These are phyloP conservation scores for Alcedo quadribrachys DNA, from an alignment of 2,797 vertebrate genomes.

Conservation along the genomic window DNA sequence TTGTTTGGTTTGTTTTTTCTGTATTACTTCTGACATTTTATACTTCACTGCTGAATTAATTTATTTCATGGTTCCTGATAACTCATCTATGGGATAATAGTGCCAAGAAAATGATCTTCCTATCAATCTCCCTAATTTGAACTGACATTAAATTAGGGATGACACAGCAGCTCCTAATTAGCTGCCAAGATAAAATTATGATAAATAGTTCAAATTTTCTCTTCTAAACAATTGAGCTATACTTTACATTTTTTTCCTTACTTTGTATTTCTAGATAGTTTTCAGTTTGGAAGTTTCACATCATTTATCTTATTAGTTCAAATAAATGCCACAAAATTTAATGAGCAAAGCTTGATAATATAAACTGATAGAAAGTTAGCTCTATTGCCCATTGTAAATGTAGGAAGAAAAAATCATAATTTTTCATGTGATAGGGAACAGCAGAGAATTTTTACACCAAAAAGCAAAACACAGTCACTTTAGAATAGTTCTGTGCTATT, in stretches of 20 bases:
- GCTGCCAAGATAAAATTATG: constrained; percentile 33
- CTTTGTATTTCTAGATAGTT: neutral
- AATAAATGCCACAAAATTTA: constrained; percentile 34
- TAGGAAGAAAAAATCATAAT: neutral
- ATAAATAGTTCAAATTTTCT: neutral
- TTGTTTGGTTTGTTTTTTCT: neutral
- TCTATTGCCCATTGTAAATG: neutral
- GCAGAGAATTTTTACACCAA: constrained; percentile 12
- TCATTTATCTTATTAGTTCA: constrained; percentile 25
- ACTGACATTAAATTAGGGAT: neutral
- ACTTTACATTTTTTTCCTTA: constrained; percentile 5
- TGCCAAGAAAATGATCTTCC: neutral
- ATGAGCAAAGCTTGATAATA: constrained; percentile 4
- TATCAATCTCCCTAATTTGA: constrained; percentile 13
- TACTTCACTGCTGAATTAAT: neutral
- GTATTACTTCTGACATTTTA: neutral
- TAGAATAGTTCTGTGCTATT: neutral
- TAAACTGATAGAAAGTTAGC: neutral
- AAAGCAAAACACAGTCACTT: neutral
- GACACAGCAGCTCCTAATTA: constrained; percentile 1
- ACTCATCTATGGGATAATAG: neutral
- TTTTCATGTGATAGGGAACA: neutral
- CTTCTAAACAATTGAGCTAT: neutral
- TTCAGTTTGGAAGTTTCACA: neutral
- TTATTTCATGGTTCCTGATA: neutral